A percentile compares a stretch with the other conserved stretches of the same genome.
phyloP scores from a whole-genome alignment of 2,113 vertebrate species.

The Mustela nigripes region DNA sequence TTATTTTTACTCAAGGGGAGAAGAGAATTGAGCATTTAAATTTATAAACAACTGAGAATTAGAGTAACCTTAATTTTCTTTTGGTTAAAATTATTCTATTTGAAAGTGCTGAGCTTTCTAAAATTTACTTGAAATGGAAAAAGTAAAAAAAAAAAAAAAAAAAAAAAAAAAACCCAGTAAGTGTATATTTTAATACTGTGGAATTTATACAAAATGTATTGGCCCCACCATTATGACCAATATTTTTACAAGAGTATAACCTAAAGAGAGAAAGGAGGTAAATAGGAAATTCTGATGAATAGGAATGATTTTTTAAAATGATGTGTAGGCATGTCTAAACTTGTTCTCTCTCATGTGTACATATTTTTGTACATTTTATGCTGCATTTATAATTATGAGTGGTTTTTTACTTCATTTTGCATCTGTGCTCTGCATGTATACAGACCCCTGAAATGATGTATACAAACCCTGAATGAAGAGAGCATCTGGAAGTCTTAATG shows the following conservation, averaged over 20 bases:
- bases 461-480: constrained; percentile 16
- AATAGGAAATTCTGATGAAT: neutral
- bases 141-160: no score
- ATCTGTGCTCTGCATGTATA: constrained; percentile 21
- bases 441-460: neutral
- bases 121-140: constrained; percentile 19
- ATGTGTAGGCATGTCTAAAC: neutral
- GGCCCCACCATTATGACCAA: neutral
- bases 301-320: neutral
- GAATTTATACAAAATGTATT: neutral
- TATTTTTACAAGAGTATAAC: constrained; percentile 9
- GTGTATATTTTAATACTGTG: neutral
- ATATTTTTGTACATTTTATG: neutral
- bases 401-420: constrained; percentile 32
- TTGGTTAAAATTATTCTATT: constrained; percentile 20
- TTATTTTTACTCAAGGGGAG: neutral
- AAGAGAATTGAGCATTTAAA: constrained; percentile 49
- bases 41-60: constrained; percentile 45
- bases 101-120: constrained; percentile 38
- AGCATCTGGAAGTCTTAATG: constrained; percentile 69
- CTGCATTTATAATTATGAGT: neutral
- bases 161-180: neutral
- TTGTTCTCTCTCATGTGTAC: neutral
- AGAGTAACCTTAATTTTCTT: constrained; percentile 7
- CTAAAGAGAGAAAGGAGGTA: neutral